Evolutionary conservation across 1,140 invertebrate genomes (phyloP), one percentile per base, ranked within the genome.

Genomic region (Lerema accius): DNA sequence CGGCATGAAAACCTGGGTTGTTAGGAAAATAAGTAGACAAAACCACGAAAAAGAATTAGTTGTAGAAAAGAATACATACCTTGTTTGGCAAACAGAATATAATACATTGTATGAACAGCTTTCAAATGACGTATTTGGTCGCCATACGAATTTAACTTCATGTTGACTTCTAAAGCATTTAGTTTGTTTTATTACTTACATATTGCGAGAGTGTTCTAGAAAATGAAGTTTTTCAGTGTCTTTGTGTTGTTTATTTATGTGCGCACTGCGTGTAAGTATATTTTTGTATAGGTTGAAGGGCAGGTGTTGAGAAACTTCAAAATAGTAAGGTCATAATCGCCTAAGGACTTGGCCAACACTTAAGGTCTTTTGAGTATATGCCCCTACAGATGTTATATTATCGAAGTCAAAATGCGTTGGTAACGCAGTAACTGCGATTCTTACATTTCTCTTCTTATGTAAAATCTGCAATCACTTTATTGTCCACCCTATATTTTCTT

Each of bases 91-190:
- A 43, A 56, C 15, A 53, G 26, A 28, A 23, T 50, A 35, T 2
- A 35, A 50, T 56, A 56, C 51, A 23, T 56, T 58, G 40, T 58
- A 15, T 58, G 53, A 45, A 58, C 53, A 58, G 53, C 53, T 55
- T 45, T 58, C 23, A 19, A 35, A 4, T 43, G 51, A 42, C 39
- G 43, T 35, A 26, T 58, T 58, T 58, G 39, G 11, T 35, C 15
- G 14, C 26, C 26, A 5, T 26, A 32, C 42, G 40, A 58, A 46
- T 58, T 45, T 58, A 46, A 43, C 13, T 42, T 43, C 7, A 56
- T 3, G 17, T 13, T 14, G 14, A 15, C 53, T 14, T 35, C 15
- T 26, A 35, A 15, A 16, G 9, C 42, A 35, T 10, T 58, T 11
- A 58, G 53, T 58, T 35, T 58, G 39, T 15, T 28, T 32, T 43